These are phyloP conservation scores for Eilema caniola DNA, from an alignment of 2,888 invertebrate species.

Conservation along the genomic window DNA sequence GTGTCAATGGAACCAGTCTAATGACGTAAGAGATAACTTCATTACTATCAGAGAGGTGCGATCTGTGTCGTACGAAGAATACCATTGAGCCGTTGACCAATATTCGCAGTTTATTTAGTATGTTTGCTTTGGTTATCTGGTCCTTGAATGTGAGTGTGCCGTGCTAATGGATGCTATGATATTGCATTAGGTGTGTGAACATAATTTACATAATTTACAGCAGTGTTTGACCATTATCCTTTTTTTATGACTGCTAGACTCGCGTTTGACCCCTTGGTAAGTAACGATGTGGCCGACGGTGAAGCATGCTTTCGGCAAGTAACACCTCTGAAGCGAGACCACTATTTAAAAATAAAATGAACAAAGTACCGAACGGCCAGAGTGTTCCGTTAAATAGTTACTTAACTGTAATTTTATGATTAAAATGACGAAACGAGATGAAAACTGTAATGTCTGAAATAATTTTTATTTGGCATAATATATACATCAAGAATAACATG, in stretches of 20 bases:
- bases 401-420: background rate
- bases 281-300: too few species aligned
- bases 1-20: slow-evolving; percentile 50
- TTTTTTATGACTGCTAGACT: too few species aligned
- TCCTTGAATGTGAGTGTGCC: background rate
- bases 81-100: slow-evolving; percentile 64
- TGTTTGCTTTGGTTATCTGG: slow-evolving; percentile 55
- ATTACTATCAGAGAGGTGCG: slow-evolving; percentile 75
- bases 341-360: background rate
- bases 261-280: too few species aligned
- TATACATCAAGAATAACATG: slow-evolving; percentile 1
- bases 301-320: too few species aligned
- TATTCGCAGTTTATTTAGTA: slow-evolving; percentile 48
- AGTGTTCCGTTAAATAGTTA: background rate
- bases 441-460: background rate
- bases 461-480: background rate
- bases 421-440: background rate
- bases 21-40: slow-evolving; percentile 70
- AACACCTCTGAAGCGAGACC: too few species aligned
- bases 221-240: too few species aligned
- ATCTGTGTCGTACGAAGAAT: slow-evolving; percentile 71
- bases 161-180: slow-evolving; percentile 1
- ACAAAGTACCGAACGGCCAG: background rate
- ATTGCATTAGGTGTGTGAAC: background rate
- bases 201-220: background rate